Conservation (phyloP, 2,113 vertebrate species). For the Phocoena sinus region DNA sequence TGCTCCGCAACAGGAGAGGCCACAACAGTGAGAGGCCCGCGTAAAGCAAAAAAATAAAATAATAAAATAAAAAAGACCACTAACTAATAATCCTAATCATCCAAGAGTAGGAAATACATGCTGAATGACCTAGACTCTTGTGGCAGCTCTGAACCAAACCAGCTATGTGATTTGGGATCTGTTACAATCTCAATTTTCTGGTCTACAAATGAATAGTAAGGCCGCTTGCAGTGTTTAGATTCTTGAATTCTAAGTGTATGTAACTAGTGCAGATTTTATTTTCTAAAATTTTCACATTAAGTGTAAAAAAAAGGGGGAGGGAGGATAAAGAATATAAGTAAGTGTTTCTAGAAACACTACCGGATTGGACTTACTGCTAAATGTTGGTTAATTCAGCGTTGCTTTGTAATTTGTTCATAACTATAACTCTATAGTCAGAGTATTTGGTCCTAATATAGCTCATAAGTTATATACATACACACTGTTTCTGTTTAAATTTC, state of each 20-base stretch:
- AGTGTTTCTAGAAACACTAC: background rate
- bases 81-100: background rate
- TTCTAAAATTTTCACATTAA: constrained; percentile 11
- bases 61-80: background rate
- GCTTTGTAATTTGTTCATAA: background rate
- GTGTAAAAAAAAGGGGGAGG: background rate
- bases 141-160: background rate
- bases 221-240: background rate
- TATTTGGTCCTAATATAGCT: background rate
- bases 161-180: background rate
- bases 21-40: no score
- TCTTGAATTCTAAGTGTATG: constrained; percentile 7
- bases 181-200: background rate
- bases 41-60: no score
- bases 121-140: background rate
- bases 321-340: background rate
- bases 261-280: constrained; percentile 21
- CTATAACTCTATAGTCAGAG: background rate
- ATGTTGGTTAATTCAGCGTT: background rate
- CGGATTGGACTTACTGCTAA: background rate
- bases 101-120: background rate
- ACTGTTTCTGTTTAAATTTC: constrained; percentile 12
- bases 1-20: no score
- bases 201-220: background rate
- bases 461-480: background rate